Percentiles rank a stretch among this genome's conserved stretches.
phyloP scores from a whole-genome alignment of 2,797 vertebrate genomes.

The Malacoraja senta region DNA sequence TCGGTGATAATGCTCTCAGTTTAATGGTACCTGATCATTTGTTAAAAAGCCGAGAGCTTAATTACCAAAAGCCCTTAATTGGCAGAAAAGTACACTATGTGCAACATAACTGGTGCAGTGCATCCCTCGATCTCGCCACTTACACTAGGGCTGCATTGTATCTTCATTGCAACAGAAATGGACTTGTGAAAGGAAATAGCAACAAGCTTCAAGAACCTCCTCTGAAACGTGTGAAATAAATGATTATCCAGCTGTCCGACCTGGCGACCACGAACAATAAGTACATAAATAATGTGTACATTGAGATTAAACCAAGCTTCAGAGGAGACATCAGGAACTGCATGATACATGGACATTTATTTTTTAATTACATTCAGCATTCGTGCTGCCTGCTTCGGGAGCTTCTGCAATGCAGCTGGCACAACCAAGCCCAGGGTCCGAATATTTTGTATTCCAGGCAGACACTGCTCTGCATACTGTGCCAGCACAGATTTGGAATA shows the following conservation, averaged over 20 bases:
- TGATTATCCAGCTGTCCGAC: neutral
- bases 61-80: neutral
- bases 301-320: neutral
- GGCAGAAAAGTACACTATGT: neutral
- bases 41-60: neutral
- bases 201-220: neutral
- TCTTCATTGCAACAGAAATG: neutral
- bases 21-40: neutral
- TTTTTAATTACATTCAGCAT: neutral
- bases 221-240: neutral
- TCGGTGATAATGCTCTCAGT: neutral
- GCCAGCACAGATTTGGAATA: slow-evolving; percentile 30
- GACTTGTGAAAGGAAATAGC: neutral
- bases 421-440: neutral
- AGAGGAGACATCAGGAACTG: neutral
- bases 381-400: neutral
- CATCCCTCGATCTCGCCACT: neutral
- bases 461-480: neutral
- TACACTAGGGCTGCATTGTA: neutral
- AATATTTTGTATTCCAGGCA: slow-evolving; percentile 10
- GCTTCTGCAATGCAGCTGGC: slow-evolving; percentile 8
- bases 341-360: neutral
- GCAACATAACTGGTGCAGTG: neutral
- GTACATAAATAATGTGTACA: neutral
- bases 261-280: neutral